Percentiles rank a stretch among this genome's conserved stretches.
phyloP scores from a whole-genome alignment of 2,113 vertebrate species.

The Anoplopoma fimbria region DNA sequence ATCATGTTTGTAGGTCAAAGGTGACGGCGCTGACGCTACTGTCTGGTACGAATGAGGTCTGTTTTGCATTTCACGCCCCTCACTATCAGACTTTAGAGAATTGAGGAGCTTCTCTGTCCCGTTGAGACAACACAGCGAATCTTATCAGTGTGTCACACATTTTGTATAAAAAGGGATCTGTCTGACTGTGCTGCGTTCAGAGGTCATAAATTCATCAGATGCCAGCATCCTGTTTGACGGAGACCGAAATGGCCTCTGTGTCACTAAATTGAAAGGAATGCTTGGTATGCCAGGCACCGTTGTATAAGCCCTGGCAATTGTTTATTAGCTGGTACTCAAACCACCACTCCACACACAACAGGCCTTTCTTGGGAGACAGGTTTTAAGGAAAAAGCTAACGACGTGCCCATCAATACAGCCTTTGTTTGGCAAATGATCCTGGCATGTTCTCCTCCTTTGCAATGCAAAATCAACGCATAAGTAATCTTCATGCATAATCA shows the following conservation, averaged over 20 bases:
- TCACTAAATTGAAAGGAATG: conserved; percentile 58
- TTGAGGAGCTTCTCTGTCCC: not conserved
- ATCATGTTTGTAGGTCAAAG: conserved; percentile 50
- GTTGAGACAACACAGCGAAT: not conserved
- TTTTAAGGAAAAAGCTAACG: conserved; percentile 20
- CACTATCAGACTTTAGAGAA: not conserved
- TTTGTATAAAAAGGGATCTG: not conserved
- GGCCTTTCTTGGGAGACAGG: conserved; percentile 37
- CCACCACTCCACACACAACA: conserved; percentile 16
- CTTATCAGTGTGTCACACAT: conserved; percentile 6
- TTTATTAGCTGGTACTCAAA: not conserved
- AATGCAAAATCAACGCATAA: not conserved
- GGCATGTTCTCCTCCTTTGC: not conserved
- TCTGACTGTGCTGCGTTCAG: not conserved
- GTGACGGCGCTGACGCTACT: not conserved
- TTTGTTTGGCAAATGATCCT: not conserved
- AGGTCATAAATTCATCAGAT: conserved; percentile 12
- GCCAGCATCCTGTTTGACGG: conserved; percentile 37
- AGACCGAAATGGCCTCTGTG: conserved; percentile 10
- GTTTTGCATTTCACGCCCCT: conserved; percentile 10
- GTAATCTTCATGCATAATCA: not conserved
- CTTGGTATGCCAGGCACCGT: conserved; percentile 40
- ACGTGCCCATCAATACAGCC: not conserved
- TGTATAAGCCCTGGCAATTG: conserved; percentile 25
- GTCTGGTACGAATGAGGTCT: conserved; percentile 10